Evolutionary conservation across 2,888 invertebrate genomes (phyloP).

Genomic region (Cerceris rybyensis): DNA sequence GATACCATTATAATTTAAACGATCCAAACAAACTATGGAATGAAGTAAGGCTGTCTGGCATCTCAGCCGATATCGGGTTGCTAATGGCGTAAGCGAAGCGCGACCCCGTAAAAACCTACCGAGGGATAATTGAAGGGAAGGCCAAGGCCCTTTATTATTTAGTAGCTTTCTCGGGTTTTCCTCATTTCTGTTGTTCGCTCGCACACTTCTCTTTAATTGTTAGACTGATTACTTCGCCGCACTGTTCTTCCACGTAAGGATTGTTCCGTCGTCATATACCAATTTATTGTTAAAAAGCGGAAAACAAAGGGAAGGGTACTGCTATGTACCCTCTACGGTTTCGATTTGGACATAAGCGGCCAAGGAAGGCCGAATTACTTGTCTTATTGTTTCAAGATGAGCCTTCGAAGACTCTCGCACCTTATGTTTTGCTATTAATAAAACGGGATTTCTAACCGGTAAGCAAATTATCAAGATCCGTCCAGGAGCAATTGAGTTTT

Average conservation of each 20-base stretch:
- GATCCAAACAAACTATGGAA: constrained; percentile 34
- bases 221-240: constrained; percentile 70
- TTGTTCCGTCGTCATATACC: constrained; percentile 51
- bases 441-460: no score
- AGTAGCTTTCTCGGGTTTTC: constrained; percentile 57
- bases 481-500: no score
- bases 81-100: constrained; percentile 78
- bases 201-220: constrained; percentile 64
- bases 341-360: no score
- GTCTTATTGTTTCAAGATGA: no score
- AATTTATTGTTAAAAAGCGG: no score
- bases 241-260: constrained; percentile 61
- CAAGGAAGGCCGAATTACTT: no score
- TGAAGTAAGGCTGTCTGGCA: constrained; percentile 27
- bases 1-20: constrained; percentile 23
- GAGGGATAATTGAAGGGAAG: constrained; percentile 76
- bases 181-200: constrained; percentile 44
- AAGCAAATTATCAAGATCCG: no score
- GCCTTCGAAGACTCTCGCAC: no score
- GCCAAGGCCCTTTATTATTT: constrained; percentile 64
- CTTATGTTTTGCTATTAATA: no score
- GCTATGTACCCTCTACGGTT: no score
- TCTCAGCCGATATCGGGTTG: constrained; percentile 73
- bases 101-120: constrained; percentile 74
- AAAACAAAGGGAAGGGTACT: no score